These are phyloP conservation scores for Corythoichthys intestinalis DNA, from an alignment of 2,113 vertebrate genomes.

Conservation along the genomic window DNA sequence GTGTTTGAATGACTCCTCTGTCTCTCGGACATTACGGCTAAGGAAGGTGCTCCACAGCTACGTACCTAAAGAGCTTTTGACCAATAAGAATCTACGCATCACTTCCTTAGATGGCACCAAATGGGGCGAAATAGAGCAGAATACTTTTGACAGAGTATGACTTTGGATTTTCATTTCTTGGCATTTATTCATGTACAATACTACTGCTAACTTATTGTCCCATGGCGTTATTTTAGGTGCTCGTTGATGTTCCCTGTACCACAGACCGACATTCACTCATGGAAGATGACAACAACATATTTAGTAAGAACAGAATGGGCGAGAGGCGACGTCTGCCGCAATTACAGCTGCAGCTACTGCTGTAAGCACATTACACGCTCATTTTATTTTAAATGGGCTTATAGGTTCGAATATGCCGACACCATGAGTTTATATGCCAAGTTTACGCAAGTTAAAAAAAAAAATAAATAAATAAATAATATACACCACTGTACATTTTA, in stretches of 20 bases:
- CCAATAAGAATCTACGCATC: constrained; percentile 68
- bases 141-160: constrained; percentile 84
- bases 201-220: background rate
- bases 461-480: too few species aligned
- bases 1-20: constrained; percentile 81
- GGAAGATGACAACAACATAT: constrained; percentile 92
- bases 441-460: too few species aligned
- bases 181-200: background rate
- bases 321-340: constrained; percentile 85
- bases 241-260: constrained; percentile 95
- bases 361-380: constrained; percentile 74
- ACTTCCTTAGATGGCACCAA: constrained; percentile 81
- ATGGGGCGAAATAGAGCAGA: constrained; percentile 76
- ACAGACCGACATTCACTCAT: constrained; percentile 87
- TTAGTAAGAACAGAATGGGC: constrained; percentile 74
- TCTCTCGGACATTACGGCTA: constrained; percentile 79
- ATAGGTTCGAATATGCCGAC: background rate
- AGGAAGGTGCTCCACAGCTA: constrained; percentile 77
- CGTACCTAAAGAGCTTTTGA: constrained; percentile 71
- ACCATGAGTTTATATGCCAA: too few species aligned
- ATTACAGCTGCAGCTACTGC: constrained; percentile 83
- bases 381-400: background rate
- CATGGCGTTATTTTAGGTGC: constrained; percentile 77
- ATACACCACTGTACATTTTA: background rate
- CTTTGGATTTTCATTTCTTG: background rate